A percentile compares a stretch with the other conserved stretches of the same genome.
Conservation (phyloP, 2,888 invertebrate genomes). For the Sycophila texana region DNA sequence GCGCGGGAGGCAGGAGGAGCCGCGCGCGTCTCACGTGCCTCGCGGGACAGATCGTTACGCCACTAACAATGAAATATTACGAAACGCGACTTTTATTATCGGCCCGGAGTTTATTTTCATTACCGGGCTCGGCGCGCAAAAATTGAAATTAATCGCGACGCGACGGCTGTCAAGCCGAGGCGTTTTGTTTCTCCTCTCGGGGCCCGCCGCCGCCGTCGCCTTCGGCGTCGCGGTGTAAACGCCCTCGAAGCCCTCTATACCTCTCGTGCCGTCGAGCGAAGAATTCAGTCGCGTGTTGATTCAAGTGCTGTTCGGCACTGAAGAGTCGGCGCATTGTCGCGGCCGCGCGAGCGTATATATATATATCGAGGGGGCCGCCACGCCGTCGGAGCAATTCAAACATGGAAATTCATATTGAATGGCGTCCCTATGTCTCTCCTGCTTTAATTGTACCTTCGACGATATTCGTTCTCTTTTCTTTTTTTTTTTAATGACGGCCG, state of each 20-base stretch:
- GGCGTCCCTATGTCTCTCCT: constrained; percentile 20
- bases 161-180: background rate
- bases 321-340: constrained; percentile 12
- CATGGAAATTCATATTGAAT: constrained; percentile 31
- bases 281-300: constrained; percentile 43
- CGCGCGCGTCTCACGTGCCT: too few relatives aligned
- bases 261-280: background rate
- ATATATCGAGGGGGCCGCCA: background rate
- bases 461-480: too few relatives aligned
- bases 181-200: background rate
- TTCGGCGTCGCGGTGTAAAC: constrained; percentile 16
- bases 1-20: background rate
- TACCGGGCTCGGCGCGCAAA: background rate
- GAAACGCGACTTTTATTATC: constrained; percentile 11
- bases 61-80: constrained; percentile 22
- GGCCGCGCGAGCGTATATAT: background rate
- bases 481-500: constrained; percentile 4
- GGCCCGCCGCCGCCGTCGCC: background rate
- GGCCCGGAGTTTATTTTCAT: constrained; percentile 10
- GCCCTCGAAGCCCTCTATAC: constrained; percentile 1
- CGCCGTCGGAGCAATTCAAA: constrained; percentile 2
- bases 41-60: background rate
- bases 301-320: constrained; percentile 30
- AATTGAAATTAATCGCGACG: constrained; percentile 41
- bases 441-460: constrained; percentile 32